Conservation (phyloP, 2,888 invertebrate species). For the Drosophila vallismaia region DNA sequence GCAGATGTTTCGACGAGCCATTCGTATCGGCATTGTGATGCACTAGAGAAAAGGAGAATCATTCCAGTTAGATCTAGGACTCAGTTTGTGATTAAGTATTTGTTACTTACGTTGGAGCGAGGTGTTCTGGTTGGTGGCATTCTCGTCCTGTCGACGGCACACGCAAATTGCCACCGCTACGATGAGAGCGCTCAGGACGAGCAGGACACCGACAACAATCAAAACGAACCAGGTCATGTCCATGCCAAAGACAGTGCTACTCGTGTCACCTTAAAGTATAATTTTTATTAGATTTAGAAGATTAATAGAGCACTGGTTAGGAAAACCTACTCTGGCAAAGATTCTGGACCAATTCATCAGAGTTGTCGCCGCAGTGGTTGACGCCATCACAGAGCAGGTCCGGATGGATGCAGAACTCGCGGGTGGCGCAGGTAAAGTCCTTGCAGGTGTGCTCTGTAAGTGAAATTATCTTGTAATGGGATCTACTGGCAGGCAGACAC, state of each 20-base stretch:
- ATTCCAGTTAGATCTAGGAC: neutral
- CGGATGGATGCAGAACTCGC: constrained; percentile 95
- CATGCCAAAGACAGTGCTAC: constrained; percentile 88
- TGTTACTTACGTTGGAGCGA: constrained; percentile 83
- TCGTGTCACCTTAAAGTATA: constrained; percentile 85
- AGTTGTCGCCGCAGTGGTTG: constrained; percentile 96
- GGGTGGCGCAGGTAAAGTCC: constrained; percentile 93
- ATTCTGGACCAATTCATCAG: constrained; percentile 93
- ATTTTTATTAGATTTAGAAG: neutral
- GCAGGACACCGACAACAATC: constrained; percentile 88
- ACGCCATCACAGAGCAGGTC: constrained; percentile 96
- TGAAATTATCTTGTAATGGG: neutral
- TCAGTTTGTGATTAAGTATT: neutral
- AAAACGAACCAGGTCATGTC: constrained; percentile 91
- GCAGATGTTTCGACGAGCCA: constrained; percentile 87
- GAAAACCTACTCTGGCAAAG: constrained; percentile 92
- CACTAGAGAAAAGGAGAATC: constrained; percentile 58
- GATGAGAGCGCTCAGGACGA: constrained; percentile 88
- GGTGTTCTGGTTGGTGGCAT: constrained; percentile 83
- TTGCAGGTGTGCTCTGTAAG: constrained; percentile 92
- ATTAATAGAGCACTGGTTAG: neutral
- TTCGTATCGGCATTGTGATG: constrained; percentile 87
- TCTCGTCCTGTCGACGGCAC: constrained; percentile 86
- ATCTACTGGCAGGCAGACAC: neutral
- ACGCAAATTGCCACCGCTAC: constrained; percentile 90